Base-by-base conservation (phyloP, 2,113 vertebrate genomes). In the Myiozetetes cayanensis region DNA sequence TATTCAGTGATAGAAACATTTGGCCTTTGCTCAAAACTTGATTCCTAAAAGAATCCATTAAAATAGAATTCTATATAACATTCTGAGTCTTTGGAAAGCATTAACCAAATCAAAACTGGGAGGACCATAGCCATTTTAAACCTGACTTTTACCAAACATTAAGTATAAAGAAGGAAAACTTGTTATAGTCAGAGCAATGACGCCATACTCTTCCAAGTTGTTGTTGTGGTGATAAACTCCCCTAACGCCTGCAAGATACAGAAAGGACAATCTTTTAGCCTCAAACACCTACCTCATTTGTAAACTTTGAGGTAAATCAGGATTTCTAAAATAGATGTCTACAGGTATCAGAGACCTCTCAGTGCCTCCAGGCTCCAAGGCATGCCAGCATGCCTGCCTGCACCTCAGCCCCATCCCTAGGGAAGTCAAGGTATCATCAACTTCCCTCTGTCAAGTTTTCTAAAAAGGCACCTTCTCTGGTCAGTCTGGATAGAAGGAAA, bases 11-110 rank as follows among this genome's bases (percentile, higher is more conserved):
- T 37, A 93, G 83, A 87, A 89, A 78, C 66, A 87, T 35, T 37
- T 87, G 87, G 77, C 66, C 80, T 93, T 89, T 91, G 66, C 53
- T 90, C 70, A 85, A 94, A 89, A 95, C 53, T 56, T 30, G 62
- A 95, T 95, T 94, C 66, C 28, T 65, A 73, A 55, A 79, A 58
- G 62, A 87, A 92, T 68, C 47, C 6, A 37, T 70, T 83, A 30
- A 63, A 93, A 83, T 47, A 43, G 22, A 50, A 39, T 74, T 91
- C 75, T 47, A 41, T 72, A 2, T 58, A 87, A 55, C 25, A 62
- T 24, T 72, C 68, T 67, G 47, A 79, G 47, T 24, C 55, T 37
- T 8, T 44, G n/a, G 33, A 94, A 93, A 93, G 41, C 43, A 71
- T 52, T 67, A 86, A 62, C 23, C 41, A 72, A 74, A 95, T 62